Base-by-base conservation (phyloP, 2,888 invertebrate genomes). In the Eudasyphora cyanicolor region DNA sequence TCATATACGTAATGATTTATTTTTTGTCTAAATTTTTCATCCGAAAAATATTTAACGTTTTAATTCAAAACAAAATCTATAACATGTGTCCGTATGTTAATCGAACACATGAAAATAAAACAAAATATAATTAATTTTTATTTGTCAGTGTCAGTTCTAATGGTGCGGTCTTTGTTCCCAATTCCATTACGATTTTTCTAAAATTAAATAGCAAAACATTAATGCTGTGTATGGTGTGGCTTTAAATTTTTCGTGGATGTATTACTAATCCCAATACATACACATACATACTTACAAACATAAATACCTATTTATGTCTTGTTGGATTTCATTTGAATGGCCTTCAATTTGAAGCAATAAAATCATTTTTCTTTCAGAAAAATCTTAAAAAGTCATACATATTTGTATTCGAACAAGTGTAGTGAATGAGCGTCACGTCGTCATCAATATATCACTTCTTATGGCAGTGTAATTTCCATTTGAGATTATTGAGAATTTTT, bases 291-390 rank as follows among this genome's bases (percentile, higher is more conserved):
- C n/a, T n/a, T n/a, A n/a, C n/a, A n/a, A n/a, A n/a, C n/a, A n/a
- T n/a, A n/a, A n/a, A n/a, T n/a, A n/a, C n/a, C n/a, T n/a, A n/a
- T n/a, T n/a, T n/a, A 81, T 74, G 42, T 60, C n/a, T 27, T 14
- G n/a, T 54, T 29, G 10, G 27, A 24, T 54, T 70, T 67, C 12
- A 17, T 79, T 69, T 54, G 17, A 35, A 32, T 78, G 77, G 17
- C 82, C 82, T 82, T 82, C 77, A 62, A 42, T 60, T 62, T 29
- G 1, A 32, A 76, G 67, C 62, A 74, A 27, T 49, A 8, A 79
- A 70, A 76, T 57, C 42, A 76, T 77, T 77, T 77, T 77, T 77
- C 70, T 77, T 71, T 70, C 49, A 42, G 19, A 62, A 49, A 49
- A 67, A 24, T 67, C 67, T 24, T 2, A 38, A 35, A 21, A 29